Evolutionary conservation across 2,888 invertebrate species (phyloP), one percentile per base, ranked within the genome.

Genomic region (Dasypolia templi): DNA sequence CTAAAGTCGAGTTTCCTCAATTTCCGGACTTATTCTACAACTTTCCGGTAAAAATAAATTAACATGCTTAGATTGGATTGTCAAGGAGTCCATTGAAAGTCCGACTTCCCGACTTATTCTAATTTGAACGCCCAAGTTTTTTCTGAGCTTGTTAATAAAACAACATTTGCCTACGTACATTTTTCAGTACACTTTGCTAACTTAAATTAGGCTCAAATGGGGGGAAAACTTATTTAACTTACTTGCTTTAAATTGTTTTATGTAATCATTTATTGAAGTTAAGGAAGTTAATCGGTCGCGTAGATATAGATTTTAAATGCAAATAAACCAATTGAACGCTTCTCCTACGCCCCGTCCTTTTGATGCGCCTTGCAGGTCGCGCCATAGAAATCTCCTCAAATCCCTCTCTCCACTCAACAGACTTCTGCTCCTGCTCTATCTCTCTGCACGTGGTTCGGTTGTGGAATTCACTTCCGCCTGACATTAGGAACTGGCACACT

Each of bases 21-120:
- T 79, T 79, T 67, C 49, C 58, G 66, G 68, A 63, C 32, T 51
- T 53, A 67, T 56, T 58, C 64, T 42, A 70, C 68, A 46, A 78
- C 71, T 77, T 82, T 85, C 76, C 84, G 79, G 83, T 85, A 84
- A 87, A 91, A 91, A 90, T 90, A 91, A 92, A 92, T 92, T 92
- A 92, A 88, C 91, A 90, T 91, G 90, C 90, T 89, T 87, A 91
- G 91, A 92, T 92, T 91, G 92, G 91, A 91, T 91, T 90, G 91
- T 90, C 90, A 87, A 84, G 81, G 79, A 90, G 86, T 87, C 91
- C 87, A 65, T 68, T 79, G 64, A 72, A 78, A 80, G 62, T 80
- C 77, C 17, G 80, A 80, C 84, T 80, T 59, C 35, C 51, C 72
- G 84, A 86, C 86, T 87, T 88, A 91, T 91, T 90, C 85, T 89